Percentiles rank a stretch among this genome's conserved stretches.
Conservation (phyloP, 2,888 invertebrate genomes). For the Agapostemon virescens region DNA sequence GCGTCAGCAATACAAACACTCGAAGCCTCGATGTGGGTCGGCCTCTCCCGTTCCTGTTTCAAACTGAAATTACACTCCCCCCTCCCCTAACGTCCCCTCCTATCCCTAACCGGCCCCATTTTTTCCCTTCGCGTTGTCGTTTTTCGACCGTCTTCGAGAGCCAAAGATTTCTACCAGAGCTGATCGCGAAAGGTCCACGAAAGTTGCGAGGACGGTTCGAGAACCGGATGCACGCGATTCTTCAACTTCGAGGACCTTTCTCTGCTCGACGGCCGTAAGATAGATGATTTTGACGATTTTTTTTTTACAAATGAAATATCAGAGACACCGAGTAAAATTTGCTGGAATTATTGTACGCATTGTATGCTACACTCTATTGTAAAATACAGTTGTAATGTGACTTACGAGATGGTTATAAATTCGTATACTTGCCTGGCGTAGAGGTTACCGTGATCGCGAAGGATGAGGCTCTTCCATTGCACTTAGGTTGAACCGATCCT, state of each 20-base stretch:
- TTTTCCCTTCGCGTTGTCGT: slow-evolving; percentile 50
- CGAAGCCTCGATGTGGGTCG: slow-evolving; percentile 79
- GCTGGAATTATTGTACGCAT: no score
- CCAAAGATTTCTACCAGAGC: not conserved
- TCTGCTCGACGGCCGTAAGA: not conserved
- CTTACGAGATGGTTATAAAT: no score
- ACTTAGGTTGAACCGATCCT: no score
- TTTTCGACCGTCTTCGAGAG: slow-evolving; percentile 39
- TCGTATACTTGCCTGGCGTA: no score
- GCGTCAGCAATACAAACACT: slow-evolving; percentile 81
- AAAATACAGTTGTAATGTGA: no score
- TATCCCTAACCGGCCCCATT: slow-evolving; percentile 36
- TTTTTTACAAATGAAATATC: not conserved
- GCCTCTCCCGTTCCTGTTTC: slow-evolving; percentile 76
- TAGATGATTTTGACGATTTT: not conserved
- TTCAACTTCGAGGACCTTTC: not conserved
- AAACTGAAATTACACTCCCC: slow-evolving; percentile 79
- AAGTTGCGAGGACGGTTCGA: not conserved
- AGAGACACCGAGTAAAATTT: not conserved
- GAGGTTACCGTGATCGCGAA: no score
- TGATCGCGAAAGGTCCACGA: not conserved
- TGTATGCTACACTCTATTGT: no score
- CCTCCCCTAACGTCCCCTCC: slow-evolving; percentile 57
- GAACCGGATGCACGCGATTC: not conserved
- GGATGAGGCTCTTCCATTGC: no score